Evolutionary conservation across 2,888 invertebrate species (phyloP), one percentile per base, ranked within the genome.

Genomic region (Andrena marginata): DNA sequence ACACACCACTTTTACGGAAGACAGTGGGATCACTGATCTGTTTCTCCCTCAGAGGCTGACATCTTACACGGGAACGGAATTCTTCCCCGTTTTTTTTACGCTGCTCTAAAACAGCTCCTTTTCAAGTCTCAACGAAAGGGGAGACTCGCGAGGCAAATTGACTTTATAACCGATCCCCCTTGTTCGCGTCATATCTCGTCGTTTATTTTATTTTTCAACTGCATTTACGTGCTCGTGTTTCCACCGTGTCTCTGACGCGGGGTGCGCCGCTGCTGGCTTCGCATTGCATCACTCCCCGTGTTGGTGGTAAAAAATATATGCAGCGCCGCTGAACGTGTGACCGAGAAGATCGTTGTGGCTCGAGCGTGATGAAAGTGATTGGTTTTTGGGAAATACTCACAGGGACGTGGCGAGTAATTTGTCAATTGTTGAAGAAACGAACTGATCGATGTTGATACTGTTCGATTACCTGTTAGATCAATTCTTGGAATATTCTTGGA

Each of bases 1-100:
- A 71, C 59, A 65, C 62, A 63, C 65, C 64, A 79, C 85, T 89
- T 82, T 82, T 77, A 73, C 73, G 65, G 63, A 88, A 82, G 77
- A 79, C 76, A 74, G 65, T 65, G 72, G 63, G 62, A 64, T 77
- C 73, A 64, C 63, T 76, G 77, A 84, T 80, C 73, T 63, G 48
- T 29, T 56, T n/a, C 80, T 63, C 42, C 60, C 33, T 42, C 13
- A 63, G 69, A 74, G 69, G 29, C 64, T 60, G 33, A 56, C 42
- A 63, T 84, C 71, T 75, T 63, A 48, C 10, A 10, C 71, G 56
- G 64, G 31, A 49, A 68, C n/a, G 56, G 33, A 78, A 49, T 64
- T 33, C 48, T 59, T 54, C 13, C 31, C 23, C 1, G 0, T 23
- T 13, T 63, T 54, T 7, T 33, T n/a, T 54, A 33, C 29, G 6